Base-by-base conservation (phyloP, 2,797 vertebrate species). In the Smutsia gigantea region DNA sequence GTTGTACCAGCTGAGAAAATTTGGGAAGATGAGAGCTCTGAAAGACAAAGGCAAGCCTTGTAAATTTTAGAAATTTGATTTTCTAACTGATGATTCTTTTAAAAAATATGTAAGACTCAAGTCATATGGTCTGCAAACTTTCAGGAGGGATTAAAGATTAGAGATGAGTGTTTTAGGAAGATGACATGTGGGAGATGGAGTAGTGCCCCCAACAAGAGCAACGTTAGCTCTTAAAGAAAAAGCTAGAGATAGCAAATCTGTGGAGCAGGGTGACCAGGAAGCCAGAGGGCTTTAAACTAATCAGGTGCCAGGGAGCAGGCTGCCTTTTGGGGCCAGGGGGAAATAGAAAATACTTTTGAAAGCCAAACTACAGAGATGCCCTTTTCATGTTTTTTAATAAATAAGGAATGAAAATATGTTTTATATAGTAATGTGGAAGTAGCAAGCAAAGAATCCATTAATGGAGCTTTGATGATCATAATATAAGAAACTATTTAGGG, bases 301-400 rank as follows among this genome's bases (percentile, higher is more conserved):
- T 27, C 19, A 25, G 42, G 78, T 27, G 6, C n/a, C 31, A 25
- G 39, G 46, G 69, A 17, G 4, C 25, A 71, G 42, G 25, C 21
- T 77, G 59, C 34, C 53, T 96, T 78, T 39, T 57, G 17, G 29
- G 75, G n/a, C 84, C 34, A 61, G 21, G 9, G 13, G 71, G 42
- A 84, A 83, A 53, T 6, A 68, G 51, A 55, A 66, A 53, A 23
- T 81, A 37, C 21, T 83, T 92, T 96, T 51, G 37, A 46, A 92
- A 84, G 42, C 69, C 42, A 53, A 71, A 64, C 18, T n/a, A 53
- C 7, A 37, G 69, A 91, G 27, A 37, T 78, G 7, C 18, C 25
- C 25, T 83, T 92, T 95, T 84, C 27, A 39, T 57, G 27, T 14
- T n/a, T 88, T 85, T 69, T 11, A 85, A 64, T 53, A 68, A 94